These are phyloP conservation scores for Epinotia demarniana DNA, from an alignment of 2,888 invertebrate species.

Conservation along the genomic window DNA sequence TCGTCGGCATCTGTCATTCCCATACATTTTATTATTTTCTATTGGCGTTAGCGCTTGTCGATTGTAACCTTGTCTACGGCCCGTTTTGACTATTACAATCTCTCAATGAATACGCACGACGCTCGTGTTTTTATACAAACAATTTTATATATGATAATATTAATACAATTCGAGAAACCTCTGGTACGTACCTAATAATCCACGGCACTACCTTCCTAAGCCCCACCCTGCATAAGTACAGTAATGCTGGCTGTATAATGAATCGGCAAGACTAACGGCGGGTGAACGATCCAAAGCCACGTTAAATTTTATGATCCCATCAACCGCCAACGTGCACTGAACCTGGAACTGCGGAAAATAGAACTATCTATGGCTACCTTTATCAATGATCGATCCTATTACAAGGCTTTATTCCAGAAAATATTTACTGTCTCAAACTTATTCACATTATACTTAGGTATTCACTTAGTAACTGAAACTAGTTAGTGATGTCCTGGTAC, in stretches of 20 bases:
- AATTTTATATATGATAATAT: no score
- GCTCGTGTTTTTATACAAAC: no score
- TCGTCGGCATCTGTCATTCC: no score
- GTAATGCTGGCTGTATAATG: slow-evolving; percentile 52
- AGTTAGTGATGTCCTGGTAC: no score
- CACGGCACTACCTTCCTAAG: background rate
- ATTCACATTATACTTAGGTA: background rate
- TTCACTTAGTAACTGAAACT: no score
- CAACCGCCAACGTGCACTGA: slow-evolving; percentile 67
- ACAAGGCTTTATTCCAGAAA: background rate
- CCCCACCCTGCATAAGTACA: slow-evolving; percentile 18
- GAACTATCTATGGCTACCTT: slow-evolving; percentile 29
- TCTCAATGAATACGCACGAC: no score
- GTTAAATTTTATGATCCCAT: slow-evolving; percentile 69
- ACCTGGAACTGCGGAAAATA: slow-evolving; percentile 55
- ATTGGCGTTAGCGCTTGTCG: no score
- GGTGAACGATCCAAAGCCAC: slow-evolving; percentile 49
- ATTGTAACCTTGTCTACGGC: no score
- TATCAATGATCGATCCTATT: background rate
- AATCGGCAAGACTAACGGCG: slow-evolving; percentile 46
- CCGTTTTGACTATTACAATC: no score
- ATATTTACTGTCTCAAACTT: background rate
- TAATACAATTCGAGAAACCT: background rate
- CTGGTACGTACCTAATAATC: background rate
- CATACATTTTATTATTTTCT: no score